phyloP scores from a whole-genome alignment of 2,113 vertebrate genomes.

The Ia io region DNA sequence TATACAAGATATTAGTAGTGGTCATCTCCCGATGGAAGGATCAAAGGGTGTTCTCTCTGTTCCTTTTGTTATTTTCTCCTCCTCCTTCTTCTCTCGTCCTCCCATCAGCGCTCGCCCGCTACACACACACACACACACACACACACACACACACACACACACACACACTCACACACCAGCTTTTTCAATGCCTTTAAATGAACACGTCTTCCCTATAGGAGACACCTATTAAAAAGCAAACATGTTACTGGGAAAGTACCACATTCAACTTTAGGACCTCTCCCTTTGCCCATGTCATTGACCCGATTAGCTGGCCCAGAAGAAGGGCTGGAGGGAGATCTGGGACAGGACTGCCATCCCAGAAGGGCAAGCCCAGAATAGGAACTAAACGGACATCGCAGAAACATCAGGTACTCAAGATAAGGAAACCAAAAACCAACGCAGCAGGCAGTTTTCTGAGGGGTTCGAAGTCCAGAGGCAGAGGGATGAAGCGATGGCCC shows the following conservation, averaged over 20 bases:
- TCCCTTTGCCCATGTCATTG: not conserved
- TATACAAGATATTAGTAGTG: not conserved
- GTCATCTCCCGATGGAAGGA: not conserved
- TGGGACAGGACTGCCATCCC: not conserved
- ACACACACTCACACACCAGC: too few relatives aligned
- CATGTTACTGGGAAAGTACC: not conserved
- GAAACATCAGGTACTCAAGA: not conserved
- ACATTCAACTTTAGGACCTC: not conserved
- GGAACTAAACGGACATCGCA: not conserved
- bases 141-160: not conserved
- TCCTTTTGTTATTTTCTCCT: not conserved
- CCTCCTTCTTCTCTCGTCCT: not conserved
- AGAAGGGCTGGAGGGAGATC: not conserved
- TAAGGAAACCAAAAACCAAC: not conserved
- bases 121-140: not conserved
- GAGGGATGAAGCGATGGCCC: not conserved
- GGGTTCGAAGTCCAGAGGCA: not conserved
- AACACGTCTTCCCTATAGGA: not conserved
- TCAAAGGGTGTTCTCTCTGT: not conserved
- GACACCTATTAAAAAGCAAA: not conserved
- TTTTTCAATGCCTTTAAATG: not conserved
- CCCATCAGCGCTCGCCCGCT: not conserved
- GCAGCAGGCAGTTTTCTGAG: not conserved
- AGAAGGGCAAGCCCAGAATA: not conserved
- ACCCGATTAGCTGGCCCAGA: not conserved